Base-by-base conservation (phyloP, 2,888 invertebrate species). In the Taphrorychus bicolor region DNA sequence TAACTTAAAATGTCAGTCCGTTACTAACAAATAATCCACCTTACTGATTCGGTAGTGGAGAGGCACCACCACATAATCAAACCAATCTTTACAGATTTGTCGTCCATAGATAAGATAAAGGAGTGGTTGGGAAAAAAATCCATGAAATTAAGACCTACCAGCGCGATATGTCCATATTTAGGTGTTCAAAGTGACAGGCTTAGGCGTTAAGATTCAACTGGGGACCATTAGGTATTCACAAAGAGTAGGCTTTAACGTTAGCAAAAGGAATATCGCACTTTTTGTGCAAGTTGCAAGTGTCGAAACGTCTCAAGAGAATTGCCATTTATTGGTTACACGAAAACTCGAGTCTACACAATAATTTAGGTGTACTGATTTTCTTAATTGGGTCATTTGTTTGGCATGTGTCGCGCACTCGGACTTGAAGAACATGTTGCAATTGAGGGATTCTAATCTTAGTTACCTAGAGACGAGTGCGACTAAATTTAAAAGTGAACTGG, bases 121-220 rank as follows among this genome's bases (percentile, higher is more conserved):
- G 48, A 48, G 48, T 9, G 48, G 48, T 9, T 14, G 16, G 14
- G 11, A 7, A 32, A 61, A 54, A 53, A 53, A 54, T 53, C 61
- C 61, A 53, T 53, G 23, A 61, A 61, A 61, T 61, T 45, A 61
- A 61, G 61, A 61, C 61, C 61, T 61, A 61, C 61, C 61, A 45
- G 61, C 18, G 32, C 41, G 41, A 24, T 17, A 23, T 53, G 16
- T 24, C 61, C 61, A 54, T 61, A 54, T 53, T 53, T 22, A 53
- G 61, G 41, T 23, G 41, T 45, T 42, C 23, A 45, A 14, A 21
- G 17, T 54, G 45, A 54, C 61, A 24, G 3, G 32, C 32, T 32
- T 1, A 1, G 11, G 2, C 32, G 32, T 32, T 32, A 11, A 32
- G 32, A 2, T 32, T 32, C 32, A 32, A 32, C 32, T 32, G 32